phyloP scores from a whole-genome alignment of 2,113 vertebrate species.

The Steatornis caripensis region DNA sequence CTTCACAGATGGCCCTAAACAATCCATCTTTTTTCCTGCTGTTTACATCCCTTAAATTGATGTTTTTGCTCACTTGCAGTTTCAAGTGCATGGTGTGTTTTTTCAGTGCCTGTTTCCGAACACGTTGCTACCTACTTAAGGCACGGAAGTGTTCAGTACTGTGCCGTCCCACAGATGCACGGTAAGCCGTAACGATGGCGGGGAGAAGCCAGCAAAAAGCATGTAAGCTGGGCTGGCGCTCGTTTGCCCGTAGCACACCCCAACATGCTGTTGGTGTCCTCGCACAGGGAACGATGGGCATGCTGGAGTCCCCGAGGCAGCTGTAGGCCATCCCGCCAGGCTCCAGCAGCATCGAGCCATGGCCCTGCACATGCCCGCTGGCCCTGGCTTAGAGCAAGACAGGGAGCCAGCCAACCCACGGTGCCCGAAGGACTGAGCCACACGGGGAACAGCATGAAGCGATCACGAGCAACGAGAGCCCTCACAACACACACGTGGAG shows the following conservation, averaged over 20 bases:
- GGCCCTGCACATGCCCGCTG: accelerated
- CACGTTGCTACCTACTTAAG: background rate
- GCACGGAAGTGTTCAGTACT: accelerated
- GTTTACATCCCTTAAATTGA: background rate
- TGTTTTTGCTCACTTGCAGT: background rate
- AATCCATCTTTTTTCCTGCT: background rate
- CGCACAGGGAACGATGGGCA: no score
- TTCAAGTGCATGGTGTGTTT: accelerated
- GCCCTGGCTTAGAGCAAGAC: background rate
- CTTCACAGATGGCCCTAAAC: background rate
- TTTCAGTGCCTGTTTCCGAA: background rate
- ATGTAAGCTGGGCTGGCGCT: accelerated
- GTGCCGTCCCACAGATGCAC: accelerated
- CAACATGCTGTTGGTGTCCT: background rate
- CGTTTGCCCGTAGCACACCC: accelerated
- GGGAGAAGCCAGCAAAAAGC: background rate
- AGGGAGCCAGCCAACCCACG: accelerated
- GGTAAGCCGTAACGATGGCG: no score
- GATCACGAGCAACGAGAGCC: accelerated
- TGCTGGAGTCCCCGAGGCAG: background rate
- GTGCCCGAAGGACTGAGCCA: background rate
- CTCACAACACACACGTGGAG: accelerated
- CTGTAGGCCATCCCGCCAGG: accelerated
- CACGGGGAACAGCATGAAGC: background rate
- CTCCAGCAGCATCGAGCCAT: no score